Base-by-base conservation (phyloP, 2,797 vertebrate genomes). In the Champsocephalus esox region DNA sequence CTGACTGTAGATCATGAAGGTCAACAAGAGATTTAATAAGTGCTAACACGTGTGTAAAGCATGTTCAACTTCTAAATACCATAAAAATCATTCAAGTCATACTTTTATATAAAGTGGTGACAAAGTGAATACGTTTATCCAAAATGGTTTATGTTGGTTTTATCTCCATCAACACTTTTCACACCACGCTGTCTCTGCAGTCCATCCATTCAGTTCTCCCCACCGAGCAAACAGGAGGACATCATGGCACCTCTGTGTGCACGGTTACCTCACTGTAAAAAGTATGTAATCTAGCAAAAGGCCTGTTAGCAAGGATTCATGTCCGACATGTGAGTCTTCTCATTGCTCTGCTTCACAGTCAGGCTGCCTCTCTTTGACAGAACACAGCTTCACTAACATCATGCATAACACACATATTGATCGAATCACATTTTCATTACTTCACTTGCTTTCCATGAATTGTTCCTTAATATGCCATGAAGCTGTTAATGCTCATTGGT, bases 271-370 rank as follows among this genome's bases (percentile, higher is more conserved):
- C 93, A 93, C 80, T 64, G 63, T 51, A 57, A 75, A 43, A 80
- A 73, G 94, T 92, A 95, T 87, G 92, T 95, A 85, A 95, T 90
- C 61, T 7, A 79, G 75, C 69, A 50, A 61, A 67, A 73, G 73
- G 81, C 87, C 73, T 38, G 70, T 82, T 73, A 86, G 77, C 70
- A 58, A 59, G 48, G 50, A 72, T 83, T 84, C 77, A 69, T 60
- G 82, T 75, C 80, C 78, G 63, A 77, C 84, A 75, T 83, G 72
- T 78, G 85, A 70, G 83, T 80, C 86, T 82, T 88, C 86, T 91
- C 85, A 88, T 74, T 85, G 63, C 79, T 64, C 77, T 81, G 72
- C 78, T 77, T 81, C 79, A 81, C 16, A 48, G 73, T 81, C 73
- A 77, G 58, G 57, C 75, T 77, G 60, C 75, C 72, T 67, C 75